A percentile compares a stretch with the other conserved stretches of the same genome.
phyloP scores from a whole-genome alignment of 1,140 invertebrate species.

The Lucilia sericata region DNA sequence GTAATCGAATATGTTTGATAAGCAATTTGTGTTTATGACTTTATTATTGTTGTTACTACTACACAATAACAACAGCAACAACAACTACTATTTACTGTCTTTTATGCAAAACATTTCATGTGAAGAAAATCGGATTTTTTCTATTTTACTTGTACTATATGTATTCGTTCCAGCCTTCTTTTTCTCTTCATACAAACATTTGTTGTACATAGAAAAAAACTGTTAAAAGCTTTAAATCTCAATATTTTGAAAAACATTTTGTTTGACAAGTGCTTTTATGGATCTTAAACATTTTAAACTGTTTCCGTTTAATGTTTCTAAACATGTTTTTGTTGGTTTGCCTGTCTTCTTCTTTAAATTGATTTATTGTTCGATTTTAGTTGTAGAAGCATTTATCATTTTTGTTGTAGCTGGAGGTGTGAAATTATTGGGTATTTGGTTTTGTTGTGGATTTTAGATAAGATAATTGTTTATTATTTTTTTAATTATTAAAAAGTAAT shows the following conservation, averaged over 20 bases:
- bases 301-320: too few species aligned
- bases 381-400: too few species aligned
- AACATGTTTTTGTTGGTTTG: too few species aligned
- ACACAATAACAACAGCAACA: not conserved
- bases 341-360: too few species aligned
- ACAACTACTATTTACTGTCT: not conserved
- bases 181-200: not conserved
- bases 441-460: too few species aligned
- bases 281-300: not conserved
- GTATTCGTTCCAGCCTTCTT: not conserved
- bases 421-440: too few species aligned
- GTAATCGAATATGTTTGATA: constrained; percentile 27
- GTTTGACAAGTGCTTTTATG: not conserved
- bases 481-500: too few species aligned
- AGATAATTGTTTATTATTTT: too few species aligned
- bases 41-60: not conserved
- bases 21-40: constrained; percentile 28
- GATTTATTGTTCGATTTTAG: too few species aligned
- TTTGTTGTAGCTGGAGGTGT: too few species aligned
- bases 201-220: not conserved
- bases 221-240: not conserved
- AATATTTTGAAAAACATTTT: not conserved
- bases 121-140: not conserved
- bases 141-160: not conserved
- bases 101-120: not conserved